Conservation (phyloP, 1,140 invertebrate species). For the Ylistrum balloti region DNA sequence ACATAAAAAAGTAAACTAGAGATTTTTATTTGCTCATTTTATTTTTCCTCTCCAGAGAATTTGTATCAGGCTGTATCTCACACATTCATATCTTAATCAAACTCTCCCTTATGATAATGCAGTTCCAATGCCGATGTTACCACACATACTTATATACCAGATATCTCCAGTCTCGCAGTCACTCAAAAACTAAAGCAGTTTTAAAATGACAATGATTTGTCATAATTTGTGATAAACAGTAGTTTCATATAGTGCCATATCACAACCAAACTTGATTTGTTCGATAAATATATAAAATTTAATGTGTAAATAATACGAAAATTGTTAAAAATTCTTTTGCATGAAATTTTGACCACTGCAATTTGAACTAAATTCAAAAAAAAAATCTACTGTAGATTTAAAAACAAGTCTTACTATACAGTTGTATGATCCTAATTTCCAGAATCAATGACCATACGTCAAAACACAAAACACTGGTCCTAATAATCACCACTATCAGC, state of each 20-base stretch:
- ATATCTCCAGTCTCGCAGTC: not conserved
- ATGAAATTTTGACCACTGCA: not conserved
- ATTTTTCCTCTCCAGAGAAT: not conserved
- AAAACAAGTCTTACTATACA: no score
- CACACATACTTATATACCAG: not conserved
- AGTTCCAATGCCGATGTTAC: not conserved
- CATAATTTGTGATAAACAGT: not conserved
- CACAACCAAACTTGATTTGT: not conserved
- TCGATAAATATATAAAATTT: constrained; percentile 2
- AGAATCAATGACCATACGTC: not conserved
- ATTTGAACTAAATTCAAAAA: not conserved
- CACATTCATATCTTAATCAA: not conserved
- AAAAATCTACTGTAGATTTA: no score
- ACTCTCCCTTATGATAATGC: not conserved
- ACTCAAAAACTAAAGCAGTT: not conserved
- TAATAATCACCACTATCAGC: no score
- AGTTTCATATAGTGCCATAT: not conserved
- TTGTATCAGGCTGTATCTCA: not conserved
- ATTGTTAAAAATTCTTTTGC: not conserved
- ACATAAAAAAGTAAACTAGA: no score
- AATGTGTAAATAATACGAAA: not conserved
- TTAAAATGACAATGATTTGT: not conserved
- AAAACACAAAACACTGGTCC: not conserved
- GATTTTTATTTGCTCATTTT: constrained; percentile 11
- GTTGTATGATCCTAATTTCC: constrained; percentile 21